Conservation (phyloP, 2,113 vertebrate species). For the Galbula dea region DNA sequence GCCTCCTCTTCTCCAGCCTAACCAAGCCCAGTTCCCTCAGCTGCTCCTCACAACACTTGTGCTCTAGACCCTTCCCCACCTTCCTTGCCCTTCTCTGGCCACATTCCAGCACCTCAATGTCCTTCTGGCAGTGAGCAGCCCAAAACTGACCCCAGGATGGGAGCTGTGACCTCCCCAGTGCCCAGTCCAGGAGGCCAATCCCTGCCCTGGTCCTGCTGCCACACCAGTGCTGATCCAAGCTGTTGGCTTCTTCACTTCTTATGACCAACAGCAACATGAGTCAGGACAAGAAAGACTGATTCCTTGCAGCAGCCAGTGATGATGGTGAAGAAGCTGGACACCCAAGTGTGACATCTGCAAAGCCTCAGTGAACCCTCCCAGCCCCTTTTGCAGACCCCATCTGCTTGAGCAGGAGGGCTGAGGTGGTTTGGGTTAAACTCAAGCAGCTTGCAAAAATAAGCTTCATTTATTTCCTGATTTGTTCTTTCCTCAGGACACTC, state of each 20-base stretch:
- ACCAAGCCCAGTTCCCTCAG: too few relatives aligned
- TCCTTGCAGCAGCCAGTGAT: neutral
- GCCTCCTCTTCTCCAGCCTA: too few relatives aligned
- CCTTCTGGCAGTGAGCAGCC: too few relatives aligned
- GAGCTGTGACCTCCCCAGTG: too few relatives aligned
- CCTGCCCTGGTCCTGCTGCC: too few relatives aligned
- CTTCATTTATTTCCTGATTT: neutral
- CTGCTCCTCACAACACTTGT: too few relatives aligned
- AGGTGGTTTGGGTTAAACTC: neutral
- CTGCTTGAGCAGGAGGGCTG: accelerated
- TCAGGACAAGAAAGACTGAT: neutral
- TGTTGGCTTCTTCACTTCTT: neutral
- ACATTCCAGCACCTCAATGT: too few relatives aligned
- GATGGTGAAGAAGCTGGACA: neutral
- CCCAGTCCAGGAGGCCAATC: too few relatives aligned
- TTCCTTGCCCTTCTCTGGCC: too few relatives aligned
- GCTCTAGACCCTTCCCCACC: too few relatives aligned
- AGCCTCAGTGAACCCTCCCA: neutral
- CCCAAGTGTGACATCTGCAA: neutral
- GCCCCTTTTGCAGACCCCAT: neutral
- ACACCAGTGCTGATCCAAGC: too few relatives aligned
- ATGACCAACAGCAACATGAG: accelerated
- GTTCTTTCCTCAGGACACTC: neutral
- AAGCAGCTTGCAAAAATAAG: neutral
- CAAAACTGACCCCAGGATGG: too few relatives aligned